phyloP scores from a whole-genome alignment of 2,888 invertebrate genomes.

The Scaptomyza caliginosa region DNA sequence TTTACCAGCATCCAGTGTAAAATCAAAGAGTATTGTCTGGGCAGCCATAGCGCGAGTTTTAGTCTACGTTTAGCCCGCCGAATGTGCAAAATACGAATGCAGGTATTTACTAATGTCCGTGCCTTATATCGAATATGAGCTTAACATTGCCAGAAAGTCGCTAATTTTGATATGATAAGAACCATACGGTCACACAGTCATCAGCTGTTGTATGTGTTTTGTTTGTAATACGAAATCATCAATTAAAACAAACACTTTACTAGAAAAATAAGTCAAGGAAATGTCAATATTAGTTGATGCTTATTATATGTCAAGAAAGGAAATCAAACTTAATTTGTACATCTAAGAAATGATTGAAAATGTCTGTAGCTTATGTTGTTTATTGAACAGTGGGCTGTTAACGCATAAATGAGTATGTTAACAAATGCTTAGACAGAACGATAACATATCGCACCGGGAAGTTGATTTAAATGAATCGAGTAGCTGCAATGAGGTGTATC shows the following conservation, averaged over 20 bases:
- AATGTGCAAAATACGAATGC: constrained; percentile 51
- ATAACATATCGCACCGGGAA: background rate
- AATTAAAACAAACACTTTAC: background rate
- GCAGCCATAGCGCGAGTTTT: constrained; percentile 87
- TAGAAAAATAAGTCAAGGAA: too few relatives aligned
- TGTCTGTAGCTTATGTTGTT: background rate
- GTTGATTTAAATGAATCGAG: constrained; percentile 25
- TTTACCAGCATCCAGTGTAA: constrained; percentile 89
- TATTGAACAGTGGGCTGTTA: constrained; percentile 17
- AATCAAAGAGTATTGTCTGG: constrained; percentile 91
- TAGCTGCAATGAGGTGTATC: constrained; percentile 17
- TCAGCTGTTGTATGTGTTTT: constrained; percentile 19
- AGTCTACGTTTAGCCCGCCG: constrained; percentile 42
- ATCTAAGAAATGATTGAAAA: background rate
- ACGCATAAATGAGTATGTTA: constrained; percentile 3
- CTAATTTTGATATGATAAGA: background rate
- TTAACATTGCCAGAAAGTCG: background rate
- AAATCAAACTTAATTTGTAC: background rate
- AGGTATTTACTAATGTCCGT: constrained; percentile 2
- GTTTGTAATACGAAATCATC: background rate
- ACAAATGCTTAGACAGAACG: constrained; percentile 1
- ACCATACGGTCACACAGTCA: background rate
- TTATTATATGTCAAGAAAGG: background rate
- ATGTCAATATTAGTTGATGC: background rate
- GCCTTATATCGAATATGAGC: constrained; percentile 12